Evolutionary conservation across 1,140 invertebrate genomes (phyloP).

Genomic region (Lithobius niger): DNA sequence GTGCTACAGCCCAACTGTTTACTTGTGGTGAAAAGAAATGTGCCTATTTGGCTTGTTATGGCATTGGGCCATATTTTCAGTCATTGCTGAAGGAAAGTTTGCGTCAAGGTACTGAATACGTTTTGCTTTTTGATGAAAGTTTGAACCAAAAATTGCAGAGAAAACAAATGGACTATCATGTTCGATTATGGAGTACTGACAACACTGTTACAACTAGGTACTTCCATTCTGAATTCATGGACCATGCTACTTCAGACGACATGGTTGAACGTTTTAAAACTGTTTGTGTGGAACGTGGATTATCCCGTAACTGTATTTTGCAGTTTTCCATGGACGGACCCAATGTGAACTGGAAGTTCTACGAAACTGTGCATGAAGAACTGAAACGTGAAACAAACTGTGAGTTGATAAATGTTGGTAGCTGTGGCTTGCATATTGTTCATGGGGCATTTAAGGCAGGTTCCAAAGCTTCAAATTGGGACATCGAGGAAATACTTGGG

Average conservation of each 20-base stretch:
- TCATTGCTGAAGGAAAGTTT: neutral
- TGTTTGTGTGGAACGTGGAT: too few species aligned
- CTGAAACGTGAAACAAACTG: neutral
- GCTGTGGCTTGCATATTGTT: neutral
- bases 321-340: conserved; percentile 1
- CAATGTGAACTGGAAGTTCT: neutral
- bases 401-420: neutral
- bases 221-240: neutral
- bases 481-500: neutral
- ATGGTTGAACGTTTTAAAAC: too few species aligned
- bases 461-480: neutral
- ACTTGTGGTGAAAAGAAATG: neutral
- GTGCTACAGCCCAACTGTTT: neutral
- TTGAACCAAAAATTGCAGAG: neutral
- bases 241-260: neutral
- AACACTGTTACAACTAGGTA: too few species aligned
- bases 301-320: too few species aligned
- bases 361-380: conserved; percentile 13
- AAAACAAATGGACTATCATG: neutral
- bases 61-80: neutral
- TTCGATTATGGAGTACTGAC: neutral
- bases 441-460: neutral
- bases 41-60: neutral
- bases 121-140: neutral
- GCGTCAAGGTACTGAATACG: neutral